phyloP scores from a whole-genome alignment of 2,888 invertebrate genomes.

The Platerodrilus igneus region DNA sequence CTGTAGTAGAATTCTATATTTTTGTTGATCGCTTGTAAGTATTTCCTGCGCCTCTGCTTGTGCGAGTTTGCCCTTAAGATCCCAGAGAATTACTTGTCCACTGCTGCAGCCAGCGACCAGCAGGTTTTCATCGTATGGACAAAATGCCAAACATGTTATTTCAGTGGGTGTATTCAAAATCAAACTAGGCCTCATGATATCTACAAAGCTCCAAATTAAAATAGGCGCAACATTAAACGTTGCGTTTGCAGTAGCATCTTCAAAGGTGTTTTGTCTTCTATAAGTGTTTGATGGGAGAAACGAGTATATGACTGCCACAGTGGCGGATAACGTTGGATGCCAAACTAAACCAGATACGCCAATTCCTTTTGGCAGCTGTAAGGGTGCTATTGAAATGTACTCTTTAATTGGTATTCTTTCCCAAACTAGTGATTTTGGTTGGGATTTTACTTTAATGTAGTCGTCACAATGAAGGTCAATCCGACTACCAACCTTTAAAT shows the following conservation, averaged over 20 bases:
- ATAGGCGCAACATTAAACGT: constrained; percentile 62
- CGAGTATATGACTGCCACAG: constrained; percentile 63
- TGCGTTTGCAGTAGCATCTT: constrained; percentile 44
- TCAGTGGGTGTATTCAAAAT: constrained; percentile 64
- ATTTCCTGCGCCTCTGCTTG: constrained; percentile 57
- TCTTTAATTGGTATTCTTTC: constrained; percentile 50
- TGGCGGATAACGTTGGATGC: constrained; percentile 68
- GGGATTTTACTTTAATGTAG: constrained; percentile 52
- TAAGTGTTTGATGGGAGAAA: constrained; percentile 54
- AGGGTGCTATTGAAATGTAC: constrained; percentile 62
- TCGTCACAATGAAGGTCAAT: too few species aligned
- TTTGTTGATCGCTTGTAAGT: constrained; percentile 58
- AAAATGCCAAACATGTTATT: constrained; percentile 61
- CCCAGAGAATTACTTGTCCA: constrained; percentile 70
- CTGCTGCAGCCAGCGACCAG: constrained; percentile 68
- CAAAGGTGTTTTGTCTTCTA: constrained; percentile 39
- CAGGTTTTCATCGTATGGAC: constrained; percentile 64
- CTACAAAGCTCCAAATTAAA: constrained; percentile 70
- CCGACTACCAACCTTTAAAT: constrained; percentile 38
- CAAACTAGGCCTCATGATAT: constrained; percentile 65
- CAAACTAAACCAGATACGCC: constrained; percentile 62
- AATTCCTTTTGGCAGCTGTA: constrained; percentile 59
- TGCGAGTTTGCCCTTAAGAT: constrained; percentile 58
- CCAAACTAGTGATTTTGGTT: neutral
- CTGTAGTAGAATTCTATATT: constrained; percentile 57